Base-by-base conservation (phyloP, 2,797 vertebrate genomes). In the Silurus aristotelis region DNA sequence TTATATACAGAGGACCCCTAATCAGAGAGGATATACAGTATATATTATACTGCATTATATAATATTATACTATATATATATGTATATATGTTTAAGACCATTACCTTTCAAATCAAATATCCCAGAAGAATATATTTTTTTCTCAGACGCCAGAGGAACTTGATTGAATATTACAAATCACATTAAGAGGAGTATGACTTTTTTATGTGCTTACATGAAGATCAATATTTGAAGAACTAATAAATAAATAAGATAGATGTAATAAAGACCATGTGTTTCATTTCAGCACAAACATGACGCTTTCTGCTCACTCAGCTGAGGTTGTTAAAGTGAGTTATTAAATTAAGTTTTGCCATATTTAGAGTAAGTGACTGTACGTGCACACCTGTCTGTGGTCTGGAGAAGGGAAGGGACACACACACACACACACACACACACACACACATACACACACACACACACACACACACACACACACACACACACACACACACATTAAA, bases 311-410 rank as follows among this genome's bases (percentile, higher is more conserved):
- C 56, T 22, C 31, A 38, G 31, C 71, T 46, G 68, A 13, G 19
- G 19, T 71, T 46, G 8, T 25, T 25, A 15, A 52, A 52, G 46
- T 25, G 46, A 73, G 12, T 3, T 73, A 31, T 78, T 25, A 64
- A 19, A 22, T 46, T 38, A 22, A 31, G 31, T 31, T 31, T 31
- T 3, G 31, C 31, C 31, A 31, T 31, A 31, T 31, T 31, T 31
- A 31, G 31, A 31, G 43, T 48, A 13, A 79, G 2, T 80, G n/a
- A 63, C 31, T 15, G 77, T 10, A 64, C 25, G 46, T 75, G 55
- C 52, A 76, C 89, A 90, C 89, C 89, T 90, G 89, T 86, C 75
- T 73, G 80, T 15, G 55, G 60, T 22, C 67, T 48, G 64, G 56
- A 63, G 38, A 46, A 63, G 3, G 13, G 20, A 13, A 63, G 38